These are phyloP conservation scores for Brachionus sp. DNA, from an alignment of 1,140 invertebrate genomes.

Conservation along the genomic window DNA sequence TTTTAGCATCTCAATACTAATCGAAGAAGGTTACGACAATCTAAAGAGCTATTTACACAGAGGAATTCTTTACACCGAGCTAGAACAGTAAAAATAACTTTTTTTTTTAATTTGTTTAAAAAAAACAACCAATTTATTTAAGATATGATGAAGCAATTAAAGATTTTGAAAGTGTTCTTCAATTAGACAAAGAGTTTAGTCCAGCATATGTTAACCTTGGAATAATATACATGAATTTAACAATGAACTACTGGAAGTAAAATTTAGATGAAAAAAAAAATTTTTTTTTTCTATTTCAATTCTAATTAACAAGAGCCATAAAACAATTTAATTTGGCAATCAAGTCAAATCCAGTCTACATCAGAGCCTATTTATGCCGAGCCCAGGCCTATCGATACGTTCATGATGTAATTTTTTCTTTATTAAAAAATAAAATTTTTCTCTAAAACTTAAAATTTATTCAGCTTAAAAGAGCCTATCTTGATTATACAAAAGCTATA, in stretches of 20 bases:
- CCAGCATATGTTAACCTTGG: constrained; percentile 57
- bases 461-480: constrained; percentile 54
- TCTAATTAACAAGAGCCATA: constrained; percentile 52
- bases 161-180: constrained; percentile 59
- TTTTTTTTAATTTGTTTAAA: no score
- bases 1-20: constrained; percentile 57
- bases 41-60: constrained; percentile 56
- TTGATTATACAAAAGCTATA: constrained; percentile 54
- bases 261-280: constrained; percentile 3
- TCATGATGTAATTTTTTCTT: constrained; percentile 47
- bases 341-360: constrained; percentile 57
- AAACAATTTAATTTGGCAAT: constrained; percentile 57
- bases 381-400: constrained; percentile 56
- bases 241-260: constrained; percentile 56
- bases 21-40: constrained; percentile 56
- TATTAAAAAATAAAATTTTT: not conserved
- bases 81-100: constrained; percentile 34
- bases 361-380: constrained; percentile 57
- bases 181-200: constrained; percentile 56
- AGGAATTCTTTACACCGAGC: constrained; percentile 56
- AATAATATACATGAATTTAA: constrained; percentile 55
- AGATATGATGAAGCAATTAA: constrained; percentile 56
- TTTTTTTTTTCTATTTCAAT: not conserved
- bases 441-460: constrained; percentile 42
- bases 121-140: no score